Conservation (phyloP, 2,113 vertebrate genomes). For the Chaetodon auriga region DNA sequence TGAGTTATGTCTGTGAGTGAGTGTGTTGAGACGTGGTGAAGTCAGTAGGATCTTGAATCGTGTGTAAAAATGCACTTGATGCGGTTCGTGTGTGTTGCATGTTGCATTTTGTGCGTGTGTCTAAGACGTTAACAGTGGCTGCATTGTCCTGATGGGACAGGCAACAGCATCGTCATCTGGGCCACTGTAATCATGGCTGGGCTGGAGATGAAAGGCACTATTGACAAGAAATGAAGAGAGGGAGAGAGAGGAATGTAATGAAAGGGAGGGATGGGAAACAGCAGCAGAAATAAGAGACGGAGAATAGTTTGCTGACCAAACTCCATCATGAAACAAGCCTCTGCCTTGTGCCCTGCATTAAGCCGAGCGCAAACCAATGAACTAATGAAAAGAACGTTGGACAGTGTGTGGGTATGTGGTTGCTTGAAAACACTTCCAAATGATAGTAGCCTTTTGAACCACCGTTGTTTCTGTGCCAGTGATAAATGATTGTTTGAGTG, state of each 20-base stretch:
- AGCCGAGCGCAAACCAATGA: slow-evolving; percentile 28
- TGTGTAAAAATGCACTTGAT: slow-evolving; percentile 24
- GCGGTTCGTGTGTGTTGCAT: slow-evolving; percentile 42
- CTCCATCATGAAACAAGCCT: slow-evolving; percentile 60
- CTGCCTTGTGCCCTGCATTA: slow-evolving; percentile 51
- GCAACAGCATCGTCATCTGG: slow-evolving; percentile 72
- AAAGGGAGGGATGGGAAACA: slow-evolving; percentile 54
- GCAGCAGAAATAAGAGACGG: slow-evolving; percentile 45
- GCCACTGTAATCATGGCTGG: slow-evolving; percentile 76
- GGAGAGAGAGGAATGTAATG: slow-evolving; percentile 48
- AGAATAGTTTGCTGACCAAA: slow-evolving; percentile 63
- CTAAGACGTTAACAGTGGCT: slow-evolving; percentile 65
- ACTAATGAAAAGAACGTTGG: slow-evolving; percentile 32
- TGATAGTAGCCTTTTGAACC: slow-evolving; percentile 1
- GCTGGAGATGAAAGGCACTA: slow-evolving; percentile 77
- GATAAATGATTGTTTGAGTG: neutral
- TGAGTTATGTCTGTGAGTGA: slow-evolving; percentile 19
- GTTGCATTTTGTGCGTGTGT: slow-evolving; percentile 24
- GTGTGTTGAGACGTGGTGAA: neutral
- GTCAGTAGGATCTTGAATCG: neutral
- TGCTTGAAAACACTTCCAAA: neutral
- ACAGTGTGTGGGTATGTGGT: neutral
- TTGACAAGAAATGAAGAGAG: slow-evolving; percentile 71
- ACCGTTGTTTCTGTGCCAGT: neutral
- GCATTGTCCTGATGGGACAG: slow-evolving; percentile 75